Conservation (phyloP, 23 tunicate genomes). For the Halocynthia roretzi region DNA sequence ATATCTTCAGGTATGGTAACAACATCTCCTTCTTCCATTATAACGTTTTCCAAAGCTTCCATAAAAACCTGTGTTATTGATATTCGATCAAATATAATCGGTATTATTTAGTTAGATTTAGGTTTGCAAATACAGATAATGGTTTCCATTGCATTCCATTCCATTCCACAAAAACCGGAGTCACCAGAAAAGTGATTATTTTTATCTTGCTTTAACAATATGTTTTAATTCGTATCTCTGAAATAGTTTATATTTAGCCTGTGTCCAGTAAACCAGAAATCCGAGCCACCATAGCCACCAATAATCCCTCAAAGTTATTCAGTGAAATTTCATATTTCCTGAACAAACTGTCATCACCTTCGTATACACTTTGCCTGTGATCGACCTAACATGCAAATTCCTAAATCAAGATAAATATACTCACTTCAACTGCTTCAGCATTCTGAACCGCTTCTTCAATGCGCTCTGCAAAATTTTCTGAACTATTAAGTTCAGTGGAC, state of each 20-base stretch:
- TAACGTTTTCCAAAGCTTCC: not conserved
- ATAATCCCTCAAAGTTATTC: too few relatives aligned
- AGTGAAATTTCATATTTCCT: too few relatives aligned
- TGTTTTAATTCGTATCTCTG: not conserved
- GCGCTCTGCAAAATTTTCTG: too few relatives aligned
- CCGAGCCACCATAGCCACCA: too few relatives aligned
- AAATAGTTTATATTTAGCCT: not conserved
- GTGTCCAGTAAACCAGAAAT: too few relatives aligned
- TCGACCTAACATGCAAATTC: too few relatives aligned
- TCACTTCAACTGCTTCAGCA: too few relatives aligned
- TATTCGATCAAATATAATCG: not conserved
- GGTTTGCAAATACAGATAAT: not conserved
- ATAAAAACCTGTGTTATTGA: not conserved
- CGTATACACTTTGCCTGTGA: too few relatives aligned
- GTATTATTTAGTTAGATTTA: not conserved
- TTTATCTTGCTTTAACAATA: not conserved
- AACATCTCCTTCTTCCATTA: not conserved
- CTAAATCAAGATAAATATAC: too few relatives aligned
- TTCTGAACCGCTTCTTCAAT: too few relatives aligned
- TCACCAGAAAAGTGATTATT: not conserved
- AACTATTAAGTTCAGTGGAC: too few relatives aligned
- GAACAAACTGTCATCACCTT: too few relatives aligned
- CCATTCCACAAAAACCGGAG: not conserved
- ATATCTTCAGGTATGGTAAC: slow-evolving; percentile 5
- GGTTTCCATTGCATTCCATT: not conserved